A percentile compares a stretch with the other conserved stretches of the same genome.
Conservation (phyloP, 1,140 invertebrate species). For the Coelopa frigida region DNA sequence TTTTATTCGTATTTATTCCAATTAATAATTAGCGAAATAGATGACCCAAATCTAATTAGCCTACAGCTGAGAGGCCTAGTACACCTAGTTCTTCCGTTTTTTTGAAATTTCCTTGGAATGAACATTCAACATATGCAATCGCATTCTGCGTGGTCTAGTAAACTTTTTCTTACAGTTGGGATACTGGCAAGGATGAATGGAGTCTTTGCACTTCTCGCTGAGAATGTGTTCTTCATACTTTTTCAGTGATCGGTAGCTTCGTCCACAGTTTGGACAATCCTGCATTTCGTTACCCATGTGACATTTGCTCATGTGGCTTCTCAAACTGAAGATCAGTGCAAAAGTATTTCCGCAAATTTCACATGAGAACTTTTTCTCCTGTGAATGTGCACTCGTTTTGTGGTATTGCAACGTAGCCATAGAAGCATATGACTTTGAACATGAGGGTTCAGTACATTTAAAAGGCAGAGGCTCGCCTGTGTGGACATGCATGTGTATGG, state of each 20-base stretch:
- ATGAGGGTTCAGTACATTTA: too few relatives aligned
- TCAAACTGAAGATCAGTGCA: background rate
- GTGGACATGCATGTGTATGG: too few relatives aligned
- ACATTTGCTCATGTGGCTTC: slow-evolving; percentile 6
- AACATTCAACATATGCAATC: slow-evolving; percentile 7
- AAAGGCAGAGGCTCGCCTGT: too few relatives aligned
- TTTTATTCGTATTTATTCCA: too few relatives aligned
- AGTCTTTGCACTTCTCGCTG: slow-evolving; percentile 7
- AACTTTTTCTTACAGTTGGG: slow-evolving; percentile 9
- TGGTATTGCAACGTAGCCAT: too few relatives aligned
- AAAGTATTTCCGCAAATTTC: slow-evolving; percentile 7
- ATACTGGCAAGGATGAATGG: slow-evolving; percentile 2
- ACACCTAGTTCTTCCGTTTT: too few relatives aligned
- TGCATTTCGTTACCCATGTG: slow-evolving; percentile 8
- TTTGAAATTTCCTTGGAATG: slow-evolving; percentile 1
- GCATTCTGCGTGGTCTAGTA: slow-evolving; percentile 9
- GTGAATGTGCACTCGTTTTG: too few relatives aligned
- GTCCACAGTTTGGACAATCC: slow-evolving; percentile 7
- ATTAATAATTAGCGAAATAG: too few relatives aligned
- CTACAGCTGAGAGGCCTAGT: too few relatives aligned
- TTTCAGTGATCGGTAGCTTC: slow-evolving; percentile 3
- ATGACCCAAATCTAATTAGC: too few relatives aligned
- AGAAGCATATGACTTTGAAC: too few relatives aligned
- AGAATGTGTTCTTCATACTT: slow-evolving; percentile 12
- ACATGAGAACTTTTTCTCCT: slow-evolving; percentile 6